phyloP scores from a whole-genome alignment of 2,797 vertebrate species.

The Hyperoplus lanceolatus region DNA sequence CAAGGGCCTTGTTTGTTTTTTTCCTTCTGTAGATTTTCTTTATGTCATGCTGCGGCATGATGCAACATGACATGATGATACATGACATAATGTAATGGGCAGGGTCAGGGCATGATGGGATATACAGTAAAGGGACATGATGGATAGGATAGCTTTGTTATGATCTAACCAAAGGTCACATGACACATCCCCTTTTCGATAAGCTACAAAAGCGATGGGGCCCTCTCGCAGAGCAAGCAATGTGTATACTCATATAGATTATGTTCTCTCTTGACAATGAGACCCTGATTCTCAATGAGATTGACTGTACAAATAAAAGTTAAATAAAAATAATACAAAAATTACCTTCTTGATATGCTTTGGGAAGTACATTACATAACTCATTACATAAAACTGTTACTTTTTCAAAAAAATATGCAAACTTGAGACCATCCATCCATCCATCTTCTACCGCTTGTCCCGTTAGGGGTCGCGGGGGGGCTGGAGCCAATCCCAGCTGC shows the following conservation, averaged over 20 bases:
- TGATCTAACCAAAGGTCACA: slow-evolving; percentile 24
- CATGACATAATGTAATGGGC: slow-evolving; percentile 3
- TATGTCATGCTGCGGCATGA: slow-evolving; percentile 10
- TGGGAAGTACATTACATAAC: too few relatives aligned
- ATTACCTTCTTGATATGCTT: too few relatives aligned
- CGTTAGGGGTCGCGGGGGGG: too few relatives aligned
- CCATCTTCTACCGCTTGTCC: too few relatives aligned
- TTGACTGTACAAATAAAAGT: too few relatives aligned
- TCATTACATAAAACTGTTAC: too few relatives aligned
- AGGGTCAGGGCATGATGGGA: neutral
- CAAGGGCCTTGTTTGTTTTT: slow-evolving; percentile 18
- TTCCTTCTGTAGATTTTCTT: neutral
- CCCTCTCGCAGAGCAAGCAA: neutral
- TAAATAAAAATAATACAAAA: too few relatives aligned
- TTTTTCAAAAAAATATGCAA: too few relatives aligned
- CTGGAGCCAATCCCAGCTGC: too few relatives aligned
- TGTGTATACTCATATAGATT: neutral
- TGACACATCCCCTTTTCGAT: neutral
- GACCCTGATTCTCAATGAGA: too few relatives aligned
- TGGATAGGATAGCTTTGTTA: neutral
- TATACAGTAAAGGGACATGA: slow-evolving; percentile 1
- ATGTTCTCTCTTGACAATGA: too few relatives aligned
- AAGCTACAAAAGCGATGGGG: neutral
- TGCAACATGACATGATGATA: neutral
- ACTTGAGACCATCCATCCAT: too few relatives aligned